Evolutionary conservation across 2,797 vertebrate genomes (phyloP), one percentile per base, ranked within the genome.

Genomic region (Brachymystax lenok): DNA sequence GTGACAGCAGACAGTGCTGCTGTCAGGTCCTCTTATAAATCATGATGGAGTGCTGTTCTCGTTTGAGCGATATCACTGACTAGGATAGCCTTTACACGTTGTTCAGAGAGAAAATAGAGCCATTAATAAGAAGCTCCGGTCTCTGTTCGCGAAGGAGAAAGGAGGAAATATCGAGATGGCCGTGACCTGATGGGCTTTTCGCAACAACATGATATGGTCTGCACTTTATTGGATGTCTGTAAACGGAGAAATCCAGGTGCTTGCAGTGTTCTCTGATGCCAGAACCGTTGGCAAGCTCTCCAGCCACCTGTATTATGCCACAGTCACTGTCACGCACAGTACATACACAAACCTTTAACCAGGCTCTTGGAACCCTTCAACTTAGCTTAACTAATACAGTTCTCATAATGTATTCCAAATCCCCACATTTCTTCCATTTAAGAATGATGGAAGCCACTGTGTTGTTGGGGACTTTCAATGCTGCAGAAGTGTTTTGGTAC

Each of bases 141-240:
- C n/a, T 74, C 24, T 28, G 33, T 69, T 70, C 19, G 17, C 30
- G 21, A 68, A 46, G 71, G 10, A 46, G 40, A 12, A 46, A 46
- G 40, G 68, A 68, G 80, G 68, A 80, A 78, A 71, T 71, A 24
- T 35, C 69, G 72, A 74, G 51, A 78, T 27, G 28, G 21, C 66
- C 76, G 76, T 70, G 51, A 73, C 68, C 68, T 76, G 66, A 63
- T 63, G 10, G 46, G 74, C 82, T 81, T 74, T 81, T 71, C 21
- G 28, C 61, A 79, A 81, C 79, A 67, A 63, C 73, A 76, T n/a
- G 67, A 86, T 77, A 66, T 71, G 77, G 82, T 85, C 81, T 76
- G 61, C 63, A n/a, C 69, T 87, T 87, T 87, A 85, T 87, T 86
- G 75, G 78, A 85, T 82, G 85, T 76, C 76, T 77, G 74, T 72